Conservation (phyloP, 2,888 invertebrate species). For the Philopedon plagiatum region DNA sequence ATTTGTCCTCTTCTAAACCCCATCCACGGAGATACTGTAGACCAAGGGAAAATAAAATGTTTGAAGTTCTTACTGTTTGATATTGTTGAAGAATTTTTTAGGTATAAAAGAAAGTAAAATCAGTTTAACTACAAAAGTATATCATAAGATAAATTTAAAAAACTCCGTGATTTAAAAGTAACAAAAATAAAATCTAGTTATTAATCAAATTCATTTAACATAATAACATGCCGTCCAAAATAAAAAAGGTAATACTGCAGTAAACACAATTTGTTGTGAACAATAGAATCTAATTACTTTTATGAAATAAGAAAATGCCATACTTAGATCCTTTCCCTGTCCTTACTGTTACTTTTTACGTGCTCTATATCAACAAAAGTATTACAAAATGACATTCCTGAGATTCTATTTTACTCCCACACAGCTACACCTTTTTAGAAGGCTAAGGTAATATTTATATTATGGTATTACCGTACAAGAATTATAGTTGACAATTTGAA, state of each 20-base stretch:
- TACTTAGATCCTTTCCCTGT: constrained; percentile 36
- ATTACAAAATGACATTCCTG: constrained; percentile 42
- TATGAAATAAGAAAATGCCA: constrained; percentile 8
- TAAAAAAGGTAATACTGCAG: neutral
- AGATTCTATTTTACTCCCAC: constrained; percentile 36
- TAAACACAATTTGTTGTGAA: neutral
- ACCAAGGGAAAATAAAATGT: too few relatives aligned
- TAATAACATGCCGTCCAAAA: too few relatives aligned
- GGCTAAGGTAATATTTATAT: neutral
- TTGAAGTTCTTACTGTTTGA: too few relatives aligned
- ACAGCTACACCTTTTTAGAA: constrained; percentile 21
- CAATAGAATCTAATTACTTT: constrained; percentile 16
- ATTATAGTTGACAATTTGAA: neutral
- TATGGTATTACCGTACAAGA: neutral
- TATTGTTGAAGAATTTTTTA: too few relatives aligned
- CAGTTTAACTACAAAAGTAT: too few relatives aligned
- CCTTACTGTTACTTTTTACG: constrained; percentile 28
- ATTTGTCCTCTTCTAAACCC: too few relatives aligned
- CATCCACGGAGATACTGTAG: too few relatives aligned
- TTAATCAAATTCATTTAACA: too few relatives aligned
- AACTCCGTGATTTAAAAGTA: too few relatives aligned
- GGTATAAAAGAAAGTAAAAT: too few relatives aligned
- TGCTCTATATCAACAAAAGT: constrained; percentile 19
- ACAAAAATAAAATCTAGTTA: too few relatives aligned
- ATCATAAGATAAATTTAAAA: too few relatives aligned